phyloP scores from a whole-genome alignment of 2,888 invertebrate genomes.

The Thymelicus acteon region DNA sequence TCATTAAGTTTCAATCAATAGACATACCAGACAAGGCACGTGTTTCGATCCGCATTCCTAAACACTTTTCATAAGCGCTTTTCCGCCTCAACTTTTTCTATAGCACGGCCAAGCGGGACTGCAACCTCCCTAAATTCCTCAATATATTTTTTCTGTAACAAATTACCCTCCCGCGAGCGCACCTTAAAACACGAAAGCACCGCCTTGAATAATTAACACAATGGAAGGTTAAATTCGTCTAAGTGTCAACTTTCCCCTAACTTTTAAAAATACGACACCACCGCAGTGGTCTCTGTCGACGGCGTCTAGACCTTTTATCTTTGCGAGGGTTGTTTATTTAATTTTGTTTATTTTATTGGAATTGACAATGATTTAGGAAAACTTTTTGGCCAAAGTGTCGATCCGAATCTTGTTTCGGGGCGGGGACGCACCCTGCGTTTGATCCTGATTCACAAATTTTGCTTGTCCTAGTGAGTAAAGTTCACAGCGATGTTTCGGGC shows the following conservation, averaged over 20 bases:
- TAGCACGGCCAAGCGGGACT: slow-evolving; percentile 59
- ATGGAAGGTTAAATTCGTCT: slow-evolving; percentile 83
- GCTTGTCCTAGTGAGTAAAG: slow-evolving; percentile 69
- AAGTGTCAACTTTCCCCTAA: slow-evolving; percentile 83
- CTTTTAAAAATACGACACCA: slow-evolving; percentile 80
- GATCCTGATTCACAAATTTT: slow-evolving; percentile 80
- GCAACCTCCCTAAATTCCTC: slow-evolving; percentile 78
- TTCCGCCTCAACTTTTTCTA: slow-evolving; percentile 57
- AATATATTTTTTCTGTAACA: slow-evolving; percentile 71
- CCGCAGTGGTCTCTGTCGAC: slow-evolving; percentile 75
- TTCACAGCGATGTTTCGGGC: slow-evolving; percentile 58
- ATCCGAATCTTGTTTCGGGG: slow-evolving; percentile 51
- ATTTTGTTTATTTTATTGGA: slow-evolving; percentile 81
- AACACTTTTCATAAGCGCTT: slow-evolving; percentile 78
- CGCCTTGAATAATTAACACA: slow-evolving; percentile 84
- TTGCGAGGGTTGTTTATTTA: slow-evolving; percentile 77
- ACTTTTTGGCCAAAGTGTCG: slow-evolving; percentile 59
- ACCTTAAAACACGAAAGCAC: slow-evolving; percentile 79
- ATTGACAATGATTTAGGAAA: slow-evolving; percentile 80
- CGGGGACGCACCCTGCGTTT: slow-evolving; percentile 55
- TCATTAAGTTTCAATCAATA: slow-evolving; percentile 58
- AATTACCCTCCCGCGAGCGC: slow-evolving; percentile 77
- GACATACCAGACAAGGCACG: slow-evolving; percentile 49
- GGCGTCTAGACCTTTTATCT: slow-evolving; percentile 80
- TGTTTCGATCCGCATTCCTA: slow-evolving; percentile 74